Percentiles rank a stretch among this genome's conserved stretches.
Evolutionary conservation across 2,888 invertebrate genomes (phyloP).

Genomic region (Trichopria drosophilae): DNA sequence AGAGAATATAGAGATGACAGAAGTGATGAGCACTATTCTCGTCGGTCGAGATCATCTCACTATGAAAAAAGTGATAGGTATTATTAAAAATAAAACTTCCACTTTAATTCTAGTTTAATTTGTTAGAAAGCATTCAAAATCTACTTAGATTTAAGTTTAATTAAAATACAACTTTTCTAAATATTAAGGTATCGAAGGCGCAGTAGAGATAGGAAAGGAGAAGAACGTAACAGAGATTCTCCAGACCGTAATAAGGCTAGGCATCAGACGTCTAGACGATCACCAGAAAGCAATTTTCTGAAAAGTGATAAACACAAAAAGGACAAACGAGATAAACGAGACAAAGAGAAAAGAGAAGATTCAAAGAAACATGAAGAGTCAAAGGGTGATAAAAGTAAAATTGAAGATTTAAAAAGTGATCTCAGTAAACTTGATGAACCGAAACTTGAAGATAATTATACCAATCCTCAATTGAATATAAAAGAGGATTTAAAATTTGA

Average conservation of each 20-base stretch:
- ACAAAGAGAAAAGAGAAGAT: constrained; percentile 31
- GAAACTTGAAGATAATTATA: constrained; percentile 9
- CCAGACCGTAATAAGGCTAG: constrained; percentile 21
- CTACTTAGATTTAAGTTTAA: constrained; percentile 1
- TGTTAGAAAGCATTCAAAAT: neutral
- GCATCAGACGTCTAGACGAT: constrained; percentile 22
- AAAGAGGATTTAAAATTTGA: constrained; percentile 15
- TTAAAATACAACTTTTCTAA: neutral
- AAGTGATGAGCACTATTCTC: constrained; percentile 32
- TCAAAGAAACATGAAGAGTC: constrained; percentile 14
- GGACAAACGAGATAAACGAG: constrained; percentile 30
- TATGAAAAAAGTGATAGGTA: constrained; percentile 26
- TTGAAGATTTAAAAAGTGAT: constrained; percentile 17
- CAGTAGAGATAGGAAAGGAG: constrained; percentile 30
- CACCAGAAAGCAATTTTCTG: constrained; percentile 22
- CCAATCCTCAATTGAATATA: constrained; percentile 8
- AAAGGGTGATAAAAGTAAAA: constrained; percentile 22
- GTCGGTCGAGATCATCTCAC: constrained; percentile 24
- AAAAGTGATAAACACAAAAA: constrained; percentile 35
- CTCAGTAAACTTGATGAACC: constrained; percentile 11
- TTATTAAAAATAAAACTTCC: constrained; percentile 1
- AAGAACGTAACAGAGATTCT: constrained; percentile 25
- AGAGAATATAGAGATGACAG: constrained; percentile 34
- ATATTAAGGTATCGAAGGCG: constrained; percentile 21
- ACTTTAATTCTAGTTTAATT: neutral